Evolutionary conservation across 2,888 invertebrate species (phyloP).

Genomic region (Spodoptera littoralis): DNA sequence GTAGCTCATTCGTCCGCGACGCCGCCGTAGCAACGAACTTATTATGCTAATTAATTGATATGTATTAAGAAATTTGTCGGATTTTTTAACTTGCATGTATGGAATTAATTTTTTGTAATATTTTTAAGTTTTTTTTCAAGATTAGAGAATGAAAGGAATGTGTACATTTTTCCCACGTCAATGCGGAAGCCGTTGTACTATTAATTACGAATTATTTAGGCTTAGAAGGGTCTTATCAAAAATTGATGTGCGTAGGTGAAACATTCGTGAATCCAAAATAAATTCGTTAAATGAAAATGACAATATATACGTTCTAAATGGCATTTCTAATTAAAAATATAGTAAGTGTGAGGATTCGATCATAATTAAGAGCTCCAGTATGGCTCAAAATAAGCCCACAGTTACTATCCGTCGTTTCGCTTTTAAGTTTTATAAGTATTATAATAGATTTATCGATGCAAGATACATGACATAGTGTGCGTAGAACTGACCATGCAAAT

Average conservation of each 20-base stretch:
- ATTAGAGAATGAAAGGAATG: slow-evolving; percentile 24
- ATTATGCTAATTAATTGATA: slow-evolving; percentile 61
- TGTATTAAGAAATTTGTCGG: slow-evolving; percentile 42
- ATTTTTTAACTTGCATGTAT: slow-evolving; percentile 33
- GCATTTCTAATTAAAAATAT: no score
- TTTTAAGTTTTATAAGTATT: no score
- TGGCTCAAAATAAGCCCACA: no score
- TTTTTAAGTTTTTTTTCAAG: slow-evolving; percentile 18
- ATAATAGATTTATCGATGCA: not conserved
- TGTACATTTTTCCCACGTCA: slow-evolving; percentile 41
- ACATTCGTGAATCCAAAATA: no score
- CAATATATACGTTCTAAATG: no score
- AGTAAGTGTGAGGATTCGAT: no score
- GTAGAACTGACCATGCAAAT: slow-evolving; percentile 6
- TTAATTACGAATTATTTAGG: no score
- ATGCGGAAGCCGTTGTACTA: not conserved
- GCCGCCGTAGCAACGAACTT: slow-evolving; percentile 56
- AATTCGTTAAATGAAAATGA: no score
- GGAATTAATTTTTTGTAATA: slow-evolving; percentile 34
- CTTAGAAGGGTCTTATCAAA: no score
- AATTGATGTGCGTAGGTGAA: no score
- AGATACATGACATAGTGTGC: slow-evolving; percentile 6
- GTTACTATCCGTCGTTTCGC: no score
- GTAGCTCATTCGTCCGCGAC: slow-evolving; percentile 46
- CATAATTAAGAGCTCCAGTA: no score